These are phyloP conservation scores for Agonopterix alstromeriana DNA, from an alignment of 2,888 invertebrate species.

Conservation along the genomic window DNA sequence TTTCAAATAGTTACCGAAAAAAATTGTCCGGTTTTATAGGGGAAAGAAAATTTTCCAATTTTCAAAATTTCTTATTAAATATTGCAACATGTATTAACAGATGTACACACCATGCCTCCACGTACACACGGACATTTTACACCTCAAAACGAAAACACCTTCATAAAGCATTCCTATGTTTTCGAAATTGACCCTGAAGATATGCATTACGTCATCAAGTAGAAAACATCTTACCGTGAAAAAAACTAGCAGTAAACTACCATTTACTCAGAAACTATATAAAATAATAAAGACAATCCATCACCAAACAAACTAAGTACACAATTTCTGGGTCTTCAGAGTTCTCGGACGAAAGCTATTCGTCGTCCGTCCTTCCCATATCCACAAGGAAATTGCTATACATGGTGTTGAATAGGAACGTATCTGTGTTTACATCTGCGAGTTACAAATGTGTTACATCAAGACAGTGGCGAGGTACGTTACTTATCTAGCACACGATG, in stretches of 20 bases:
- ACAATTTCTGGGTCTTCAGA: constrained; percentile 20
- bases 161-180: too few species aligned
- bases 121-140: too few species aligned
- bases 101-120: too few species aligned
- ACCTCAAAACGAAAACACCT: too few species aligned
- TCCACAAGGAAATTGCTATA: constrained; percentile 43
- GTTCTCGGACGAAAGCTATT: constrained; percentile 4
- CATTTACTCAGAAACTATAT: background rate
- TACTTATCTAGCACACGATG: constrained; percentile 47
- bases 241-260: background rate
- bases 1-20: too few species aligned
- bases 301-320: constrained; percentile 7
- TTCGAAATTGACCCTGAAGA: too few species aligned
- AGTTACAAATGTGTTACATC: constrained; percentile 72
- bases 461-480: constrained; percentile 52
- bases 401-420: constrained; percentile 41
- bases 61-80: too few species aligned
- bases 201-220: too few species aligned
- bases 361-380: constrained; percentile 6
- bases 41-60: too few species aligned
- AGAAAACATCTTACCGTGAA: too few species aligned
- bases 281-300: constrained; percentile 2
- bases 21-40: too few species aligned
- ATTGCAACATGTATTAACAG: too few species aligned
- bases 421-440: constrained; percentile 65